Evolutionary conservation across 2,113 vertebrate species (phyloP).

Genomic region (Nematolebias whitei): DNA sequence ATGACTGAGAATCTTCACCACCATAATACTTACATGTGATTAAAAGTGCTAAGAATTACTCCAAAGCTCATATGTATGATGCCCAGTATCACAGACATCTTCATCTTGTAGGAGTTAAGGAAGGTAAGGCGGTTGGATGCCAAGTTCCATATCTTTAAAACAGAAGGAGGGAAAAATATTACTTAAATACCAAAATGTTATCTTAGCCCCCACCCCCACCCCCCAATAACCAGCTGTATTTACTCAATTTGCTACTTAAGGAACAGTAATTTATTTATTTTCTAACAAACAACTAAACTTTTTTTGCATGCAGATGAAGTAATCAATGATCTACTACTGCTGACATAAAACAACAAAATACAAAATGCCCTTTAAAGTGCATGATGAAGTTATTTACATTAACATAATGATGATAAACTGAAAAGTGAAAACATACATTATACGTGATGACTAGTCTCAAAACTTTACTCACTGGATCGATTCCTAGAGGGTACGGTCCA

Average conservation of each 20-base stretch:
- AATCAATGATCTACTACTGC: too few species aligned
- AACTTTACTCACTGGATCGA: conserved; percentile 89
- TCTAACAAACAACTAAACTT: too few species aligned
- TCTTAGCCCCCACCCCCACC: too few species aligned
- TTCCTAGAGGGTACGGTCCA: conserved; percentile 92
- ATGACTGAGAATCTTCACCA: too few species aligned
- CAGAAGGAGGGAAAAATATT: conserved; percentile 10
- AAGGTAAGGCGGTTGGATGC: conserved; percentile 93
- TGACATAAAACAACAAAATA: background rate
- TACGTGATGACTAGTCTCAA: background rate
- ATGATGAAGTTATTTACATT: background rate
- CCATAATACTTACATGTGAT: conserved; percentile 90
- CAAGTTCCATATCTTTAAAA: conserved; percentile 91
- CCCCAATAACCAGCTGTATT: too few species aligned
- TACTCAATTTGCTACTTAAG: too few species aligned
- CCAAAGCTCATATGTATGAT: conserved; percentile 95
- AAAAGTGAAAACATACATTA: background rate
- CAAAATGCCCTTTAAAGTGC: background rate
- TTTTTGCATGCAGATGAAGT: too few species aligned
- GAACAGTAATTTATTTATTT: too few species aligned
- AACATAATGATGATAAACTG: background rate
- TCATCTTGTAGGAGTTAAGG: conserved; percentile 99
- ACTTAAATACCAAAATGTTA: background rate
- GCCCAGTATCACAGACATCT: conserved; percentile 98
- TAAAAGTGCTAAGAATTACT: conserved; percentile 89